Conservation (phyloP, 2,113 vertebrate genomes). For the Cichladusa arquata region DNA sequence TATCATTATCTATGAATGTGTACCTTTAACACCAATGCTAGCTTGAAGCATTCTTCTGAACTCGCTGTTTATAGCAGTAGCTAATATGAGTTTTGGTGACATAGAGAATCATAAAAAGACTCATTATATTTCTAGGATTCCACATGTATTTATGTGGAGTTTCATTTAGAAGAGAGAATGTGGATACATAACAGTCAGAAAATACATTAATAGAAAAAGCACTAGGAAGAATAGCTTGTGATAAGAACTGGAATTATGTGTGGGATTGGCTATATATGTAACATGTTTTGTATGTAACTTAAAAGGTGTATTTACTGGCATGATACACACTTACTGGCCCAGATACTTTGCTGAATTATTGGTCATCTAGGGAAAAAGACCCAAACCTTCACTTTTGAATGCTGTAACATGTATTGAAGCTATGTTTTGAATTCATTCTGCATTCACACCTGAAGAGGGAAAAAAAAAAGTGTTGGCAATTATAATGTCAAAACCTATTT, state of each 20-base stretch:
- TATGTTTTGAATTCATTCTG: neutral
- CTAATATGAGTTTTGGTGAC: neutral
- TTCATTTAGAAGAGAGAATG: neutral
- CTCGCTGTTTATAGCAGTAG: neutral
- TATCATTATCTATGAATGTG: neutral
- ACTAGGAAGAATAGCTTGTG: neutral
- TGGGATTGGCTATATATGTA: neutral
- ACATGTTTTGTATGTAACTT: neutral
- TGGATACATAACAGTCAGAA: neutral
- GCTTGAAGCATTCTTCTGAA: neutral
- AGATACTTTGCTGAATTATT: neutral
- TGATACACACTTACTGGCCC: neutral
- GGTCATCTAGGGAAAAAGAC: rapidly evolving
- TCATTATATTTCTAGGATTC: neutral
- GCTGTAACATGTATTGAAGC: neutral
- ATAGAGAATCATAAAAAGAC: neutral
- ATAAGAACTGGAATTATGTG: neutral
- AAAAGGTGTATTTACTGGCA: neutral
- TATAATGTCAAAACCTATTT: neutral
- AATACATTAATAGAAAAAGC: neutral
- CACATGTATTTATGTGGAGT: neutral
- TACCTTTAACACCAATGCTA: neutral
- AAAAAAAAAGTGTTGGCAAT: neutral
- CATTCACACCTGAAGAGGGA: neutral
- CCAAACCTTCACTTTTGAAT: neutral